phyloP scores from a whole-genome alignment of 2,113 vertebrate genomes.

The human (Homo sapiens) region DNA sequence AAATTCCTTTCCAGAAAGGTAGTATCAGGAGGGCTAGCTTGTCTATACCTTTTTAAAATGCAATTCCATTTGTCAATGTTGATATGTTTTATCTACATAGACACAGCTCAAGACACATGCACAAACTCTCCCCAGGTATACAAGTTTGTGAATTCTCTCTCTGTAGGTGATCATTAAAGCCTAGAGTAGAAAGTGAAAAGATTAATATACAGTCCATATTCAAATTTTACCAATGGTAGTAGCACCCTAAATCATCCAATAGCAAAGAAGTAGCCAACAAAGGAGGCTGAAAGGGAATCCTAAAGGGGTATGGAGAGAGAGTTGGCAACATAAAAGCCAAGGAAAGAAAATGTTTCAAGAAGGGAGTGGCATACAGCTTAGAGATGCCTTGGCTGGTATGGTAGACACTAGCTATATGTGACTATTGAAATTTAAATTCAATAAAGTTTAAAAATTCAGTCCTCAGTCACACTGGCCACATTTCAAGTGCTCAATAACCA shows the following conservation, averaged over 20 bases:
- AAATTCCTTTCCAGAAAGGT: not conserved
- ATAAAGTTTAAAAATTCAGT: not conserved
- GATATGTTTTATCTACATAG: not conserved
- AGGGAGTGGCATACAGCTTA: not conserved
- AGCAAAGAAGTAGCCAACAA: not conserved
- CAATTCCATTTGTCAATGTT: not conserved
- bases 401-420: not conserved
- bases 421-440: not conserved
- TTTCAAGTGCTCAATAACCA: not conserved
- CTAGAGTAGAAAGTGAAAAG: not conserved
- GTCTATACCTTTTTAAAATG: not conserved
- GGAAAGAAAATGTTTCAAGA: not conserved
- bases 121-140: not conserved
- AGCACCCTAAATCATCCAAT: not conserved
- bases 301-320: not conserved
- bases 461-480: not conserved
- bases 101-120: not conserved
- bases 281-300: not conserved
- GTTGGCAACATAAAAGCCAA: not conserved
- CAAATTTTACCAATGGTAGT: not conserved
- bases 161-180: not conserved
- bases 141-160: not conserved
- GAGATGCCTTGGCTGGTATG: not conserved
- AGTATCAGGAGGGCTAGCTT: not conserved
- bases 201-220: not conserved